Percentiles rank a stretch among this genome's conserved stretches.
Conservation (phyloP, 35 echinoderm and acorn worm species). For the Hemicentrotus pulcherrimus region DNA sequence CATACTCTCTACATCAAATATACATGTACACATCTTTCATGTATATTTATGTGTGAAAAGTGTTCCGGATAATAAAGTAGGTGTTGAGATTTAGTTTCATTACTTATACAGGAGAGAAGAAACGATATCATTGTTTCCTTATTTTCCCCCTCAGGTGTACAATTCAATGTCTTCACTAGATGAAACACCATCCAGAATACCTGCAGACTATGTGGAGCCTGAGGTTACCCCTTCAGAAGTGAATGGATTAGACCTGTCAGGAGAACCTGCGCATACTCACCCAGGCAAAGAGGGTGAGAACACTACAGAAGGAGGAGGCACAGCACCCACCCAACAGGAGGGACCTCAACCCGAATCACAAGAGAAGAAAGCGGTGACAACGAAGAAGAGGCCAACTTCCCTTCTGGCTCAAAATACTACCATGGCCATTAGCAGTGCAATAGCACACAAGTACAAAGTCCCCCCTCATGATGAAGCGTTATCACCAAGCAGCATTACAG, state of each 20-base stretch:
- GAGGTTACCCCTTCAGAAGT: conserved; percentile 16
- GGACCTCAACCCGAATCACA: conserved; percentile 43
- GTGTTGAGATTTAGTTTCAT: too few species aligned
- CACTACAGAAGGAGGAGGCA: neutral
- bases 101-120: too few species aligned
- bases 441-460: conserved; percentile 52
- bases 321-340: neutral
- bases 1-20: too few species aligned
- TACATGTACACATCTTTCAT: too few species aligned
- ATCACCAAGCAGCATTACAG: neutral
- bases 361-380: conserved; percentile 56
- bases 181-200: conserved; percentile 83
- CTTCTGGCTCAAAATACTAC: conserved; percentile 89
- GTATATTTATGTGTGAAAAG: too few species aligned
- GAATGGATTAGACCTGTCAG: neutral
- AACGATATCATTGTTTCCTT: neutral
- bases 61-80: too few species aligned
- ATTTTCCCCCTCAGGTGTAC: conserved; percentile 52
- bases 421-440: conserved; percentile 75
- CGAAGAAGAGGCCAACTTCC: conserved; percentile 65
- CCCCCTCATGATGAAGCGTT: conserved; percentile 32
- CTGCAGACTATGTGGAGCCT: conserved; percentile 52
- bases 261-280: neutral
- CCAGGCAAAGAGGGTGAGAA: neutral
- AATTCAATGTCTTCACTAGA: conserved; percentile 68